These are phyloP conservation scores for Tamias sibiricus DNA, from an alignment of 2,113 vertebrate species.

Conservation along the genomic window DNA sequence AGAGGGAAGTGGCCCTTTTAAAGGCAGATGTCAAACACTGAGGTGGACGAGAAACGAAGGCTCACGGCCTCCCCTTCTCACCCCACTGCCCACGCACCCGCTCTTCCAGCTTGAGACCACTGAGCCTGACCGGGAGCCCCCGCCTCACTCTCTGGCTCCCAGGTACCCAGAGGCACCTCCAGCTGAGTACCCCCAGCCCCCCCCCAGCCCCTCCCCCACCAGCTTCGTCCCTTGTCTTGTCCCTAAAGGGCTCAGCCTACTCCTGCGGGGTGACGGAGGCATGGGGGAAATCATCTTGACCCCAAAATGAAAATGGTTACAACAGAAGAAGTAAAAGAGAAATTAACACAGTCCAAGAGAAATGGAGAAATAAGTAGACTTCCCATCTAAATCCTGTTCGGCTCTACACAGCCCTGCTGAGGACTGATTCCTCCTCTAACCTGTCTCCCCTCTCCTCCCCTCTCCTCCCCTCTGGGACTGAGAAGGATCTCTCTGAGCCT, in stretches of 20 bases:
- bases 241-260: neutral
- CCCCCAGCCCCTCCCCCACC: neutral
- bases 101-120: neutral
- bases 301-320: neutral
- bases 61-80: neutral
- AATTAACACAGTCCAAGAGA: neutral
- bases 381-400: neutral
- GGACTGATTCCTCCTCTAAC: too few relatives aligned
- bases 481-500: neutral
- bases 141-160: neutral
- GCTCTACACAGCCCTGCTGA: accelerated
- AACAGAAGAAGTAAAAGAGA: neutral
- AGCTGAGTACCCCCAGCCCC: too few relatives aligned
- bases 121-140: neutral
- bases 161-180: accelerated
- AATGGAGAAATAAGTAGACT: neutral
- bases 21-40: neutral
- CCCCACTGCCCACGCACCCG: too few relatives aligned
- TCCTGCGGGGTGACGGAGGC: neutral
- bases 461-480: too few relatives aligned
- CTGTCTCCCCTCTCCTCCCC: neutral
- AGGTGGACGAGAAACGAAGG: neutral
- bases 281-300: neutral
- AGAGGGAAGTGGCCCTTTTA: neutral
- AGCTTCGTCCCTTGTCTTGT: neutral